phyloP scores from a whole-genome alignment of 2,888 invertebrate species.

The Palloptera scutellata region DNA sequence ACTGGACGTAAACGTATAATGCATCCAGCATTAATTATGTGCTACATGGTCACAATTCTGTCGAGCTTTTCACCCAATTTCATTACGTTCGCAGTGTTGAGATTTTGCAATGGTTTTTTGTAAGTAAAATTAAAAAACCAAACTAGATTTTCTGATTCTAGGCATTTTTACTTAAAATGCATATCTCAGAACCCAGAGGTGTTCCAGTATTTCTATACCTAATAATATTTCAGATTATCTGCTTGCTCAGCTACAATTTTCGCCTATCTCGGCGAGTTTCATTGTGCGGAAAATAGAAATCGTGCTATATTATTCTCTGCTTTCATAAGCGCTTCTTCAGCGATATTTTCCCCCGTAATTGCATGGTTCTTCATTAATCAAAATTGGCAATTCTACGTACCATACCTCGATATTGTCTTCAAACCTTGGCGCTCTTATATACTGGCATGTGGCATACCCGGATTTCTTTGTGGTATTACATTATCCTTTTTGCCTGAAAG shows the following conservation, averaged over 20 bases:
- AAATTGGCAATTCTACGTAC: constrained; percentile 50
- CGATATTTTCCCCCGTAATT: constrained; percentile 52
- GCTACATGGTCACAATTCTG: constrained; percentile 63
- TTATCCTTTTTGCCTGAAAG: constrained; percentile 56
- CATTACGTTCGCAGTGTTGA: constrained; percentile 64
- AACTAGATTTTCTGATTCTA: too few species aligned
- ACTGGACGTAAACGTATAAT: constrained; percentile 65
- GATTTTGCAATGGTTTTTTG: constrained; percentile 67
- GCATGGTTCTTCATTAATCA: constrained; percentile 57
- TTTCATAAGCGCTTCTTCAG: constrained; percentile 51
- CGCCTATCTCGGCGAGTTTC: constrained; percentile 67
- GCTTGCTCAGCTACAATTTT: constrained; percentile 66
- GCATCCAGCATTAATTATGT: constrained; percentile 63
- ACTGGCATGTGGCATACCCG: constrained; percentile 51
- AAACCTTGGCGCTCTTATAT: constrained; percentile 60
- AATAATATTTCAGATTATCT: constrained; percentile 48
- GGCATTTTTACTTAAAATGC: too few species aligned
- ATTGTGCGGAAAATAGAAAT: constrained; percentile 63
- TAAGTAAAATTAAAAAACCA: constrained; percentile 53
- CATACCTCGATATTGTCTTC: constrained; percentile 46
- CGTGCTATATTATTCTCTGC: constrained; percentile 59
- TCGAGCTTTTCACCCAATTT: constrained; percentile 66
- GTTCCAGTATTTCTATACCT: not conserved
- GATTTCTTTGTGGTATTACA: constrained; percentile 48
- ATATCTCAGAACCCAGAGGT: too few species aligned